phyloP scores from a whole-genome alignment of 2,113 vertebrate species.

The Mugil cephalus region DNA sequence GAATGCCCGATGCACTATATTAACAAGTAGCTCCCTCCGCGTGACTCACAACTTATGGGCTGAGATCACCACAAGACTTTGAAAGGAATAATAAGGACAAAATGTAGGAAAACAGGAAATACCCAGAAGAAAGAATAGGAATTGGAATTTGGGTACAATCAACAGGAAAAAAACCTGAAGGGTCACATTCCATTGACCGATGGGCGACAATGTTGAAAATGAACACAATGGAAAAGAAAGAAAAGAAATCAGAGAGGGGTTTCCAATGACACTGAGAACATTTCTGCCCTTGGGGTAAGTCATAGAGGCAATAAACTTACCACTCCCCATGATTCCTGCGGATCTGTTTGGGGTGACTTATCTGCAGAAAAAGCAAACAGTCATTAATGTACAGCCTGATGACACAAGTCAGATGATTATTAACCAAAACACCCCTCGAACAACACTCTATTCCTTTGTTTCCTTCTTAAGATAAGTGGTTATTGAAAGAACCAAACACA shows the following conservation, averaged over 20 bases:
- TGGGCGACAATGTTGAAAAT: not conserved
- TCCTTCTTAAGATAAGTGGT: not conserved
- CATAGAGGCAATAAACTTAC: conserved; percentile 63
- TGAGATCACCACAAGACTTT: conserved; percentile 4
- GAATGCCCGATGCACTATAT: conserved; percentile 8
- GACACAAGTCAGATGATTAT: conserved; percentile 4
- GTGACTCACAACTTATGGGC: conserved; percentile 17
- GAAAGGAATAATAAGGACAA: not conserved
- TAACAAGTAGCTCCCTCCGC: not conserved
- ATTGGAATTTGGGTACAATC: conserved; percentile 1
- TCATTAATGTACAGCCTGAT: not conserved
- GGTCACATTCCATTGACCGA: not conserved
- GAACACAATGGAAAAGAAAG: not conserved
- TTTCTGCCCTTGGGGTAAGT: not conserved
- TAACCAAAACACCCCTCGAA: not conserved
- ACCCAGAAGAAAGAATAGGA: not conserved
- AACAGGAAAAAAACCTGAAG: conserved; percentile 11
- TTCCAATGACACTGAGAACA: not conserved
- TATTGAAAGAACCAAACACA: not conserved
- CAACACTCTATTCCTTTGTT: not conserved
- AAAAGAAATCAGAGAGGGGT: not conserved
- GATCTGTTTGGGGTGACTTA: conserved; percentile 46
- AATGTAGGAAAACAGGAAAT: conserved; percentile 24
- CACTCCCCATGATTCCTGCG: conserved; percentile 81
- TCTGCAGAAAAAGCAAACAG: conserved; percentile 59